Base-by-base conservation (phyloP, 2,797 vertebrate species). In the Phoeniculus purpureus region DNA sequence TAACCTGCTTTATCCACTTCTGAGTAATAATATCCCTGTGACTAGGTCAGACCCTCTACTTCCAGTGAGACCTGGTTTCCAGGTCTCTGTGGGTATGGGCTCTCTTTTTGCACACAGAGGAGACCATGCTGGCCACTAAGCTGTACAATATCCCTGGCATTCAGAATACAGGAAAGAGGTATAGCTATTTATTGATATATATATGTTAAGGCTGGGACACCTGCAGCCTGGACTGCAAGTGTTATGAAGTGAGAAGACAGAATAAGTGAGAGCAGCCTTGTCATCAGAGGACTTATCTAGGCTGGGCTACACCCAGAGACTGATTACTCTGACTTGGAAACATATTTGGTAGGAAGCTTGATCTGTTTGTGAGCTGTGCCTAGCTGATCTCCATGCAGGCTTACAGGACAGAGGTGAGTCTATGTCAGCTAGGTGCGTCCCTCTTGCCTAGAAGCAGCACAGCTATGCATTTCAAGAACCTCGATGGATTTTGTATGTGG, bases 41-140 rank as follows among this genome's bases (percentile, higher is more conserved):
- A 12, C 31, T 74, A 71, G 29, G 73, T 25, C 23, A 27, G 12
- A 34, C 3, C 3, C 11, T 18, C 21, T 81, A 1, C n/a, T 85
- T 64, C 51, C 45, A 73, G 26, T 1, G 3, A 62, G 62, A 75
- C 48, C 37, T 32, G 40, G 21, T 12, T 79, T 78, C 37, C 64
- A 79, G 43, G 37, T 54, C 22, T 81, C 25, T 0, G 0, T 18
- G 32, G 8, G 4, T 40, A 26, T 7, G 52, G 86, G 26, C n/a
- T 64, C 43, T 85, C 47, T 19, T 54, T 43, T 55, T 60, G 48
- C 6, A 56, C 3, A 17, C 1, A 8, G n/a, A 84, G n/a, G 40
- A 61, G 15, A 43, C 5, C 47, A 32, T 60, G 29, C 34, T 56
- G 40, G 17, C 16, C 29, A 29, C 13, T n/a, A 31, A 20, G 37